Evolutionary conservation across 1,140 invertebrate genomes (phyloP).

Genomic region (Drosophila trapezifrons): DNA sequence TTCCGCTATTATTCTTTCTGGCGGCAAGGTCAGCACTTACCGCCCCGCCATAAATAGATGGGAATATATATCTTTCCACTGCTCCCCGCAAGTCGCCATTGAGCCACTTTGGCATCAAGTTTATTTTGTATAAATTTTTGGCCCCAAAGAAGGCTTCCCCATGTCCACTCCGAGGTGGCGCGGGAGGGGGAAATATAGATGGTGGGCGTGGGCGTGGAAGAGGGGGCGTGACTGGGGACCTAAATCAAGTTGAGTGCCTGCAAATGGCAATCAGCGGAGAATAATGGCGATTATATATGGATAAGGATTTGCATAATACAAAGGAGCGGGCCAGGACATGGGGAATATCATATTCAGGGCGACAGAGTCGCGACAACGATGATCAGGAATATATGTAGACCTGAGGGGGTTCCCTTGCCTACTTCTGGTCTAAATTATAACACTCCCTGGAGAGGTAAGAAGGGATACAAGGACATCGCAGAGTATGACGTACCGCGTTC

Average conservation of each 20-base stretch:
- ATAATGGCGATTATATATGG: constrained; percentile 49
- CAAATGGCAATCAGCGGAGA: constrained; percentile 57
- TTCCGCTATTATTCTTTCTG: too few species aligned
- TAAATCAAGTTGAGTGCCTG: constrained; percentile 60
- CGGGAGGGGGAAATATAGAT: constrained; percentile 4
- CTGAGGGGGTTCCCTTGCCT: not conserved
- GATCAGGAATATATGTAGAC: not conserved
- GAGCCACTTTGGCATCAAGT: constrained; percentile 49
- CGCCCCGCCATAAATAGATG: not conserved
- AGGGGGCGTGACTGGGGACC: constrained; percentile 40
- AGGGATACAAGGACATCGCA: not conserved
- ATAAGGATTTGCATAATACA: constrained; percentile 21
- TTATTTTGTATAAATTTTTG: constrained; percentile 48
- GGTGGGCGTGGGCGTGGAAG: too few species aligned
- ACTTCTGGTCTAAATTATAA: too few species aligned
- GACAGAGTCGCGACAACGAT: not conserved
- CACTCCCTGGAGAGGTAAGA: not conserved
- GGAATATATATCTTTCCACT: not conserved
- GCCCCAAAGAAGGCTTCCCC: constrained; percentile 12
- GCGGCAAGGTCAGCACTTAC: too few species aligned
- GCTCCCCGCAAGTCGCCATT: constrained; percentile 33
- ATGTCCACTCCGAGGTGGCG: constrained; percentile 2
- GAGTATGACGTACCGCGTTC: constrained; percentile 1
- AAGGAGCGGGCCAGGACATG: constrained; percentile 6
- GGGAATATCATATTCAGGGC: constrained; percentile 11